phyloP scores from a whole-genome alignment of 2,113 vertebrate species.

The Saccopteryx leptura region DNA sequence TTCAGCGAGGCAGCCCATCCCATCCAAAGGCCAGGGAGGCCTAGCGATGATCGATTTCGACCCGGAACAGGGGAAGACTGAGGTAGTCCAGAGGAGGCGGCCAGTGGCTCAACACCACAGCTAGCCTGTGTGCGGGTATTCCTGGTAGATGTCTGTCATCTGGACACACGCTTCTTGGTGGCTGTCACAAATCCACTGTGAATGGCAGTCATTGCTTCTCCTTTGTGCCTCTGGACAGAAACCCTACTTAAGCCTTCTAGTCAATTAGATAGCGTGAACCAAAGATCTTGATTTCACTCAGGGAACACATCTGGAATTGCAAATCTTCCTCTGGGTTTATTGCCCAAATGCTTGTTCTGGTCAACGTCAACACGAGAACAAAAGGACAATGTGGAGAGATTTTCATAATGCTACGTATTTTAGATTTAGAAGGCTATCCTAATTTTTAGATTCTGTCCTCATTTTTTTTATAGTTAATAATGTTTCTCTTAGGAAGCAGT shows the following conservation, averaged over 20 bases:
- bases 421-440: background rate
- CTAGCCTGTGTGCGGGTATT: accelerated
- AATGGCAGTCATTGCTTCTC: background rate
- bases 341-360: background rate
- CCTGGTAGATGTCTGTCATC: no score
- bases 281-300: background rate
- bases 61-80: background rate
- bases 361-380: background rate
- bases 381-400: background rate
- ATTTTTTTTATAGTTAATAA: background rate
- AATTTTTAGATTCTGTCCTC: background rate
- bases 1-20: background rate
- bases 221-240: background rate
- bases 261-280: background rate
- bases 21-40: background rate
- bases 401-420: background rate
- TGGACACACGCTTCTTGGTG: background rate
- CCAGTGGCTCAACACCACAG: no score
- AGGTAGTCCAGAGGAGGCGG: background rate
- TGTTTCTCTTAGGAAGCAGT: background rate
- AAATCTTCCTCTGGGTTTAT: background rate
- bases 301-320: background rate
- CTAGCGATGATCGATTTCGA: background rate
- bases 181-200: background rate
- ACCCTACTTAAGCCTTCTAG: background rate